These are phyloP conservation scores for Coccyzus lansbergi DNA, from an alignment of 2,797 vertebrate species.

Conservation along the genomic window DNA sequence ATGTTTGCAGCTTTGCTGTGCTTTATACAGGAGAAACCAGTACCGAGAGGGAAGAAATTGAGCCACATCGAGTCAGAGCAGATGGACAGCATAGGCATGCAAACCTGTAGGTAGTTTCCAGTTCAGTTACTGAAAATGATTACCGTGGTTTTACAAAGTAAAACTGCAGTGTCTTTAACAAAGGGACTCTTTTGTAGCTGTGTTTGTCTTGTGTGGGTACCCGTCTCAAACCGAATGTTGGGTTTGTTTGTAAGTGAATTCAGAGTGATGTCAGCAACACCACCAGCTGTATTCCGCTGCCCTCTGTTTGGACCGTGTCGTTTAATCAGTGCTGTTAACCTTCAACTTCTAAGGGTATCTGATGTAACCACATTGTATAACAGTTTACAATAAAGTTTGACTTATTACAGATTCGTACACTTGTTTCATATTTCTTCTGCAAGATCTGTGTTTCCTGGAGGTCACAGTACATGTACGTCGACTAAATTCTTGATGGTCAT, in stretches of 20 bases:
- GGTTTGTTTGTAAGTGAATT: conserved; percentile 51
- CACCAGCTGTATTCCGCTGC: conserved; percentile 51
- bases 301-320: conserved; percentile 36
- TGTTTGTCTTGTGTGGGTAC: conserved; percentile 32
- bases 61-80: conserved; percentile 18
- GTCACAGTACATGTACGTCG: fast-evolving
- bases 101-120: conserved; percentile 53
- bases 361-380: conserved; percentile 76
- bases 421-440: neutral
- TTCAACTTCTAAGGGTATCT: conserved; percentile 71
- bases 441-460: neutral
- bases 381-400: conserved; percentile 83
- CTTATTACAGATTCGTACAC: conserved; percentile 64
- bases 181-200: conserved; percentile 62
- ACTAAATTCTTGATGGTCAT: neutral
- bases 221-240: conserved; percentile 21
- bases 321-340: conserved; percentile 57
- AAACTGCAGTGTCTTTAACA: conserved; percentile 49
- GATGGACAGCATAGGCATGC: conserved; percentile 42
- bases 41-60: neutral
- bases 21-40: conserved; percentile 20
- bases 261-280: conserved; percentile 59
- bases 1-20: conserved; percentile 54
- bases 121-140: conserved; percentile 49
- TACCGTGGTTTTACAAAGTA: conserved; percentile 62